phyloP scores from a whole-genome alignment of 1,140 invertebrate genomes.

The Pogonomyrmex californicus region DNA sequence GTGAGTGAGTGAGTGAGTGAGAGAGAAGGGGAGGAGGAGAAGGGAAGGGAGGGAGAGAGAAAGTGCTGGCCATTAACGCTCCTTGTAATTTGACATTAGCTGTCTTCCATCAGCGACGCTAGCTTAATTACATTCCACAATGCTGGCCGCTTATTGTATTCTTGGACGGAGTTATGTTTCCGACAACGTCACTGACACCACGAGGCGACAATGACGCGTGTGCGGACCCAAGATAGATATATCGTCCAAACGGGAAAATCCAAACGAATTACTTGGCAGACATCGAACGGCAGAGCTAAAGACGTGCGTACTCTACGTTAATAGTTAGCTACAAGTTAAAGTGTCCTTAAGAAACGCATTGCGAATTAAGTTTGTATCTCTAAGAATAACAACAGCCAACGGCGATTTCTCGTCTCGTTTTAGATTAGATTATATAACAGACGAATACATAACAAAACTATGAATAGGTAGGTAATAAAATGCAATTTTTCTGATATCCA shows the following conservation, averaged over 20 bases:
- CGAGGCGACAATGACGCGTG: constrained; percentile 50
- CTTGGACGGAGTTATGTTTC: constrained; percentile 75
- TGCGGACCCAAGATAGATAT: constrained; percentile 10
- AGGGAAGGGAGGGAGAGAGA: constrained; percentile 42
- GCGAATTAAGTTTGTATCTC: constrained; percentile 28
- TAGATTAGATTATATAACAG: constrained; percentile 18
- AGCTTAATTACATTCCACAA: constrained; percentile 86
- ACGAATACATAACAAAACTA: background rate
- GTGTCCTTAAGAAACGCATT: constrained; percentile 23
- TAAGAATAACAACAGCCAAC: constrained; percentile 26
- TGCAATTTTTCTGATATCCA: background rate
- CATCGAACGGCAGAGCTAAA: background rate
- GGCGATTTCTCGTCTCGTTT: constrained; percentile 6
- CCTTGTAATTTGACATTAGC: constrained; percentile 86
- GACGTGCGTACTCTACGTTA: background rate
- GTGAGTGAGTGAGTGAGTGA: background rate
- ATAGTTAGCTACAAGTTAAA: constrained; percentile 29
- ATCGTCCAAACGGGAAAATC: constrained; percentile 8
- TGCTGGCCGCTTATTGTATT: constrained; percentile 80
- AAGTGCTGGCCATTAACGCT: constrained; percentile 40
- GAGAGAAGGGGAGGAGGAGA: background rate
- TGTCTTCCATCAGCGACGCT: constrained; percentile 81
- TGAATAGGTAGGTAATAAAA: too few species aligned
- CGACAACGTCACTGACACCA: constrained; percentile 50
- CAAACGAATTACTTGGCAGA: constrained; percentile 29